Evolutionary conservation across 2,797 vertebrate genomes (phyloP), one percentile per base, ranked within the genome.

Genomic region (Acanthurus leucopareius): DNA sequence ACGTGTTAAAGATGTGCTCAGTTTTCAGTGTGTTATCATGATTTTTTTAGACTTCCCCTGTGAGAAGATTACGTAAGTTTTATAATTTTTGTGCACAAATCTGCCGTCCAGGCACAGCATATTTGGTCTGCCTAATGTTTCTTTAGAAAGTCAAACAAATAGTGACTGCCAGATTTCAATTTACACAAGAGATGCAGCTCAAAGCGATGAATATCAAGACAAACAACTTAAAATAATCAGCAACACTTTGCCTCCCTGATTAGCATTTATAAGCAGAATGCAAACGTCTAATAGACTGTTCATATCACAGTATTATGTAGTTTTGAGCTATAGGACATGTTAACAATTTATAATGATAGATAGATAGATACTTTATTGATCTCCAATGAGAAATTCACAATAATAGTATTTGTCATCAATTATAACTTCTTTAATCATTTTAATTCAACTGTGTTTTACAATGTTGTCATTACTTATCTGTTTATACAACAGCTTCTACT

Each of bases 21-120:
- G 13, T 14, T 49, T 77, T 47, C 38, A 48, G 13, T 52, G 32
- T 48, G 49, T 17, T 13, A 15, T 48, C 17, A 32, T 32, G 42
- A 45, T 19, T 47, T 57, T 16, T 57, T 48, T 13, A 57, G 20
- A 59, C 35, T 69, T 67, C 42, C 67, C 48, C 17, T 1, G 4
- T 57, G 16, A 45, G 1, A 13, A 32, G 8, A 52, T 78, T 73
- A 73, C 76, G 60, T 80, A 65, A 74, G 32, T 72, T 66, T 62
- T 25, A 17, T 42, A 25, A 32, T 71, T 76, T 70, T 45, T 47
- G 25, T 58, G 45, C 60, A 70, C 28, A 78, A 66, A 66, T 69
- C 47, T 70, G 20, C 42, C 5, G 1, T 51, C 45, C 25, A 69
- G 38, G 48, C 25, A 2, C 42, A 57, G 51, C 60, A 49, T 48